These are phyloP conservation scores for Crenuchus spilurus DNA, from an alignment of 2,797 vertebrate genomes.

Conservation along the genomic window DNA sequence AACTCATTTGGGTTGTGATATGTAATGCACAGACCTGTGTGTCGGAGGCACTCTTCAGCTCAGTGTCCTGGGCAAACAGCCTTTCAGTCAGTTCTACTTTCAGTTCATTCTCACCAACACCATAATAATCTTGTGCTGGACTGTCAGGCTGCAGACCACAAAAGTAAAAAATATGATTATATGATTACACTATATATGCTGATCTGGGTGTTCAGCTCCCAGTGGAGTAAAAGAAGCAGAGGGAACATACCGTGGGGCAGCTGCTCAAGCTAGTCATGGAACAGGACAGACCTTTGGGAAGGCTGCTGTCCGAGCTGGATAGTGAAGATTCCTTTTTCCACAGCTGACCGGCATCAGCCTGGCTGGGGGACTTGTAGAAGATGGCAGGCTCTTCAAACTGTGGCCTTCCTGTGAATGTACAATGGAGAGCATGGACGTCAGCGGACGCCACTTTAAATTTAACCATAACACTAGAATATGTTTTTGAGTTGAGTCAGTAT, in stretches of 20 bases:
- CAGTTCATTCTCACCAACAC: slow-evolving; percentile 51
- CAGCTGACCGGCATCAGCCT: slow-evolving; percentile 65
- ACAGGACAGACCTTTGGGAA: slow-evolving; percentile 66
- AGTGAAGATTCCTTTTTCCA: slow-evolving; percentile 76
- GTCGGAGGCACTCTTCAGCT: slow-evolving; percentile 71
- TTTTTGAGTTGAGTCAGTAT: neutral
- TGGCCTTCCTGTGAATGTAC: slow-evolving; percentile 71
- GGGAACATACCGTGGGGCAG: slow-evolving; percentile 80
- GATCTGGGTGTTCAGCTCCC: too few species aligned
- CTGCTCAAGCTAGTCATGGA: slow-evolving; percentile 77
- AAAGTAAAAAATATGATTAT: neutral
- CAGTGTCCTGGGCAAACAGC: slow-evolving; percentile 83
- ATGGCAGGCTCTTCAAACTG: slow-evolving; percentile 75
- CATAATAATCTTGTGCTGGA: slow-evolving; percentile 72
- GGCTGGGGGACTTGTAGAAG: slow-evolving; percentile 68
- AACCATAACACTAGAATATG: neutral
- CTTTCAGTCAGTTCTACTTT: slow-evolving; percentile 86
- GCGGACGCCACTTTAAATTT: neutral
- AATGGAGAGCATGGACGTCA: slow-evolving; percentile 21
- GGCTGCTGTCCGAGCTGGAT: slow-evolving; percentile 61
- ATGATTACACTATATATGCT: too few species aligned
- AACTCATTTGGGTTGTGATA: neutral
- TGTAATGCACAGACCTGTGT: slow-evolving; percentile 33
- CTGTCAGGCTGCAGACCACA: slow-evolving; percentile 76
- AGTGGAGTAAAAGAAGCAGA: too few species aligned